Conservation (phyloP, 2,888 invertebrate species). For the Acleris literana region DNA sequence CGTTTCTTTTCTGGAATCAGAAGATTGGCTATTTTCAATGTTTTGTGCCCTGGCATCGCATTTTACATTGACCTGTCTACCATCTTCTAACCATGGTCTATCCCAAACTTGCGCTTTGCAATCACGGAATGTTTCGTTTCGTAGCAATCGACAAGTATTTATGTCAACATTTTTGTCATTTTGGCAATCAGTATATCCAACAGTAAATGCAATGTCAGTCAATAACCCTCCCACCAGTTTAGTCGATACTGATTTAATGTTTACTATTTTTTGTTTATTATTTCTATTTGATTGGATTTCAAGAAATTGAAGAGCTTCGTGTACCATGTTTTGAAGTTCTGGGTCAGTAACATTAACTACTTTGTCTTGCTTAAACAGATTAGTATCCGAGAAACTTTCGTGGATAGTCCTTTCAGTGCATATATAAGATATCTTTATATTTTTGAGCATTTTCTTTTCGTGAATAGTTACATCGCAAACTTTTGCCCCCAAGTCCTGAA, state of each 20-base stretch:
- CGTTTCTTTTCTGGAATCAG: constrained; percentile 42
- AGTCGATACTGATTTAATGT: constrained; percentile 69
- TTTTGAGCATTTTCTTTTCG: constrained; percentile 57
- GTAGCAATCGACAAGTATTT: constrained; percentile 55
- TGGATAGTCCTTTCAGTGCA: constrained; percentile 59
- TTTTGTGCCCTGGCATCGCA: constrained; percentile 49
- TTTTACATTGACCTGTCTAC: constrained; percentile 63
- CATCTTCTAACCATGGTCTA: constrained; percentile 82
- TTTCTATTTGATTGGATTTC: constrained; percentile 63
- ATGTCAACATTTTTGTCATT: constrained; percentile 55
- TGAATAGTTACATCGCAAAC: constrained; percentile 62
- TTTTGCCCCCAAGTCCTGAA: constrained; percentile 55
- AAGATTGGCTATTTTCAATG: constrained; percentile 34
- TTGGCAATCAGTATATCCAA: constrained; percentile 82
- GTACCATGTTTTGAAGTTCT: constrained; percentile 56
- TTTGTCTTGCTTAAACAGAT: constrained; percentile 35
- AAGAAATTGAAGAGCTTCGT: constrained; percentile 65
- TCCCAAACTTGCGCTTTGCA: constrained; percentile 79
- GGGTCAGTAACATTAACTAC: constrained; percentile 49
- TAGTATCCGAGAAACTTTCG: constrained; percentile 50
- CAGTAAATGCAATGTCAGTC: constrained; percentile 83
- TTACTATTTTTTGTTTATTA: constrained; percentile 63
- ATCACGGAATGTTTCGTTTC: constrained; percentile 53
- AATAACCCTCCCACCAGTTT: constrained; percentile 82
- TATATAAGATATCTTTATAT: constrained; percentile 55